Percentiles rank a stretch among this genome's conserved stretches.
phyloP scores from a whole-genome alignment of 2,113 vertebrate genomes.

The Ochotona princeps region DNA sequence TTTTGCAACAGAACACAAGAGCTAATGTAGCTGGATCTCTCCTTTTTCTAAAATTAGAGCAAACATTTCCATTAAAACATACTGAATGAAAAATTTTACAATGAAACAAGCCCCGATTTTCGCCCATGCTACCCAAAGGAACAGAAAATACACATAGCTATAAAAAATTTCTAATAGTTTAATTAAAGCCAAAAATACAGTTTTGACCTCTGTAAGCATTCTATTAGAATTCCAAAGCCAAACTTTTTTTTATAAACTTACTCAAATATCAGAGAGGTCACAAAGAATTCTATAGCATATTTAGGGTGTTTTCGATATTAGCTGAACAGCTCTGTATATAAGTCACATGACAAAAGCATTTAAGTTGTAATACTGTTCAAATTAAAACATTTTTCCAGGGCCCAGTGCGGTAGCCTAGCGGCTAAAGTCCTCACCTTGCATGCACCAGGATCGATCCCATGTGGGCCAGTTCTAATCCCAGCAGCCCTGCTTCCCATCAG shows the following conservation, averaged over 20 bases:
- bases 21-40: not conserved
- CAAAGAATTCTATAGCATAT: not conserved
- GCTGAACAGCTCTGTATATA: not conserved
- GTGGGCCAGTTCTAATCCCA: too few relatives aligned
- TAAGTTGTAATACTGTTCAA: not conserved
- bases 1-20: not conserved
- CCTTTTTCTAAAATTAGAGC: not conserved
- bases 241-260: not conserved
- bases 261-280: not conserved
- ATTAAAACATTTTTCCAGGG: not conserved
- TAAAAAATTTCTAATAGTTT: constrained; percentile 40
- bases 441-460: too few relatives aligned
- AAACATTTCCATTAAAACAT: not conserved
- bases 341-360: not conserved
- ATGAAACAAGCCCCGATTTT: constrained; percentile 15
- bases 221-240: not conserved
- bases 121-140: not conserved
- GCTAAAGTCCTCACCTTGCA: too few relatives aligned
- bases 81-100: not conserved
- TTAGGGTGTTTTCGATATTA: not conserved
- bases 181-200: constrained; percentile 23
- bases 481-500: too few relatives aligned
- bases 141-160: not conserved
- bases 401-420: too few relatives aligned
- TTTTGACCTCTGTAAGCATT: constrained; percentile 13